Base-by-base conservation (phyloP, 2,888 invertebrate species). In the Cephus nigrinus region DNA sequence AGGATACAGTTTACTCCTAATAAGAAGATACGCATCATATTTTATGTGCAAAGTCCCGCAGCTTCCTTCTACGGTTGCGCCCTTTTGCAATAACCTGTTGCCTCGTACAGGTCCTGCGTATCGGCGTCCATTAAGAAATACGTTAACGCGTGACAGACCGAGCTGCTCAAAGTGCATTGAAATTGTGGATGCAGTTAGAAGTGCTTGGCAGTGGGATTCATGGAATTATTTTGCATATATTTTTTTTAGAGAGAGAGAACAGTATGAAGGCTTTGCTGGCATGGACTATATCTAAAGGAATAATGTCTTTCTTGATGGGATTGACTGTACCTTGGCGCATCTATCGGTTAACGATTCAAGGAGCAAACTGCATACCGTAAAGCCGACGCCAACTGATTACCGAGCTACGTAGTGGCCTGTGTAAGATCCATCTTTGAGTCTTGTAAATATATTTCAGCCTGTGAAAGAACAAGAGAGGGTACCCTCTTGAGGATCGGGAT, bases 1-100 rank as follows among this genome's bases (percentile, higher is more conserved):
- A 89, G 89, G 85, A 88, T 88, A 88, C 88, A 87, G 88, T 90
- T 90, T 88, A 88, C 88, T 88, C 87, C 88, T 90, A 90, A 90
- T 90, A 90, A 89, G 89, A 88, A 88, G 88, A 89, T 88, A 86
- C 86, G 88, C 86, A 87, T 88, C 86, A 86, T 89, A 88, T 89
- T 90, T 90, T 90, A 90, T 85, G 88, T 88, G 86, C 86, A 79
- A 72, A 81, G 83, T 81, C 81, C 82, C 74, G 35, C 75, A 55
- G 76, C 77, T 71, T 73, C 72, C 32, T 71, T 72, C 77, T 79
- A 72, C 68, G 55, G 74, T 71, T 78, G 73, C 11, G 76, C 76
- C 35, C 33, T 33, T 69, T 33, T 75, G 73, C 75, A 73, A 83
- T 83, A 85, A 83, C 82, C 80, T 83, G 84, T 83, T 83, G 83